These are phyloP conservation scores for Aphelenchoides fujianensis DNA, from an alignment of 1,140 invertebrate genomes.

Conservation along the genomic window DNA sequence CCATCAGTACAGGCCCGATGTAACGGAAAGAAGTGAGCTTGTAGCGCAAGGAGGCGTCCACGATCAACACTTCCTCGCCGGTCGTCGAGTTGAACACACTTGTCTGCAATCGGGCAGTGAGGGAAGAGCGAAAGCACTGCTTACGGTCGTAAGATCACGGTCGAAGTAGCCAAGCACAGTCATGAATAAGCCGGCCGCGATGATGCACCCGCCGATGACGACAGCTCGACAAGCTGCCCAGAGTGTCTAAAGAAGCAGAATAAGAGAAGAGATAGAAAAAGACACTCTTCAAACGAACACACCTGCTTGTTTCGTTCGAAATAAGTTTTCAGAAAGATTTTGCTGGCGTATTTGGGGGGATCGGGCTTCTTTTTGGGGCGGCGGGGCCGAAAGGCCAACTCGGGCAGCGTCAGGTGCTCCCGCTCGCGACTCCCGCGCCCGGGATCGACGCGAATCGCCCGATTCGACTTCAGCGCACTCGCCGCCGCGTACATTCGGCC, in stretches of 20 bases:
- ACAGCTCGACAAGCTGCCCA: constrained; percentile 57
- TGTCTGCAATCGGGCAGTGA: constrained; percentile 19
- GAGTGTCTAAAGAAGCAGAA: constrained; percentile 54
- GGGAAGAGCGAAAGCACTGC: not conserved
- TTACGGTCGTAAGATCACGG: constrained; percentile 52
- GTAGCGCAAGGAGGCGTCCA: constrained; percentile 30
- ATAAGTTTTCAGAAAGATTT: constrained; percentile 39
- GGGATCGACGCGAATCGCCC: not conserved
- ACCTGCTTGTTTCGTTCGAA: constrained; percentile 39
- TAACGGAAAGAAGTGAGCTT: constrained; percentile 59
- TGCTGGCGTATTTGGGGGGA: constrained; percentile 1
- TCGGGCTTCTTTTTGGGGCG: not conserved
- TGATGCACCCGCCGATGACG: constrained; percentile 53
- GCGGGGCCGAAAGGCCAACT: constrained; percentile 2
- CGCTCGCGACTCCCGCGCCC: not conserved
- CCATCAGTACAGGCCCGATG: constrained; percentile 60
- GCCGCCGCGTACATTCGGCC: constrained; percentile 7
- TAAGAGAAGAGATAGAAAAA: too few relatives aligned
- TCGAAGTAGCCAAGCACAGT: constrained; percentile 60
- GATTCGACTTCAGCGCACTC: not conserved
- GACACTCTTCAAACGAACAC: constrained; percentile 21
- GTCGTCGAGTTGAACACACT: constrained; percentile 31
- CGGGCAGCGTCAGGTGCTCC: not conserved
- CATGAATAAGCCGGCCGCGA: constrained; percentile 54
- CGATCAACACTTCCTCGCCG: constrained; percentile 19